Evolutionary conservation across 2,888 invertebrate species (phyloP), one percentile per base, ranked within the genome.

Genomic region (Epistrophe eligans): DNA sequence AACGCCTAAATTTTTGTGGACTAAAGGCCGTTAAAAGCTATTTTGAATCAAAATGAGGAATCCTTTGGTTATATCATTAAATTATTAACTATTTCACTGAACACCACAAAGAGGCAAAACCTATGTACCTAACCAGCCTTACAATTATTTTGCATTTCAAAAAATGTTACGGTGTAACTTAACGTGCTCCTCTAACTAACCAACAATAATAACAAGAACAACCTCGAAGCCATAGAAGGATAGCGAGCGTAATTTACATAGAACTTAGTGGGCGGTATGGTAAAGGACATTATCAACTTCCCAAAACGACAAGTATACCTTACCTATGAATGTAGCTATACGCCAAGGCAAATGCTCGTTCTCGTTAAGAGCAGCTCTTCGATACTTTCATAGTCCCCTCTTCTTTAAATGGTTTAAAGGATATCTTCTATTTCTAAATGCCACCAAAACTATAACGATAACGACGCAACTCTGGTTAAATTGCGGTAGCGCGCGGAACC

Each of bases 391-490:
- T 40, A 7, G 24, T 52, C 35, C 10, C 13, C 8, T 55, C 32
- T 77, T 24, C 19, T 77, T 28, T 62, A 28, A 79, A 57, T 67
- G 74, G 79, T 60, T 79, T 73, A 70, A 73, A 19, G 67, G 67
- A 19, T 55, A 79, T 79, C 71, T 71, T 77, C 55, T 45, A 11
- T 43, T 19, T 38, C 35, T 60, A 71, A 67, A 73, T 58, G 28
- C 74, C 70, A 32, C 55, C 66, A 79, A 55, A 83, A 79, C 62
- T 60, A 64, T 48, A 50, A 70, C 62, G 83, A 58, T 84, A 84
- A 80, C 84, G 84, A 81, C 70, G 77, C 55, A 77, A 81, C 40
- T 77, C 67, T 77, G 55, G 58, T 72, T 77, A 84, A 80, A 84
- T 80, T 80, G 77, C 67, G 55, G 76, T 48, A 71, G 64, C 38